A percentile compares a stretch with the other conserved stretches of the same genome.
Evolutionary conservation across 1,140 invertebrate species (phyloP).

Genomic region (Drosophila baimaii): DNA sequence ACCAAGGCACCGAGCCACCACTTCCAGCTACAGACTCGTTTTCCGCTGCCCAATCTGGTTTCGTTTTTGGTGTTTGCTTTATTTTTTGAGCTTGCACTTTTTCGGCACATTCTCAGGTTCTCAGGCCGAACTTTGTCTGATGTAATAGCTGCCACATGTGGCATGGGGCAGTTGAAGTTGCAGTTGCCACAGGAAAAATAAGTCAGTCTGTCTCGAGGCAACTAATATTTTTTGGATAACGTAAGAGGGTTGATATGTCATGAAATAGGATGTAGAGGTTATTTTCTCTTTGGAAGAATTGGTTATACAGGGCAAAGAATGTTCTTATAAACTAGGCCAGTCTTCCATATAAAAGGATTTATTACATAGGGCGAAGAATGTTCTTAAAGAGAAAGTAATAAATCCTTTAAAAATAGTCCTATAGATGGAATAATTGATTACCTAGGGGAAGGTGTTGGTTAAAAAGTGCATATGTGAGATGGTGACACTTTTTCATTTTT

Average conservation of each 20-base stretch:
- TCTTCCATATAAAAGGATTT: too few species aligned
- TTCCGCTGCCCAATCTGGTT: slow-evolving; percentile 61
- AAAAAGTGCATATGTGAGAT: background rate
- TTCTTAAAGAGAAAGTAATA: too few species aligned
- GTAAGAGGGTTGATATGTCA: background rate
- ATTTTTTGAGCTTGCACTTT: slow-evolving; percentile 16
- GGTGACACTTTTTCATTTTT: too few species aligned
- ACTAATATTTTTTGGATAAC: background rate
- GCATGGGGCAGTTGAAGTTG: slow-evolving; percentile 42
- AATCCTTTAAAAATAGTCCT: too few species aligned
- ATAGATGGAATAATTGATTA: background rate
- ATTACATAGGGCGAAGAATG: too few species aligned
- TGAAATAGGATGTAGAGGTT: background rate
- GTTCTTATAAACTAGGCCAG: background rate
- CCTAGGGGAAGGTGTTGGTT: accelerated
- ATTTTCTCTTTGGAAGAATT: accelerated
- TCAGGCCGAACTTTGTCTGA: slow-evolving; percentile 64
- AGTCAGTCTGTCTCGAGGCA: background rate
- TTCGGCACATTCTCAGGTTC: slow-evolving; percentile 73
- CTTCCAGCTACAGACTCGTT: slow-evolving; percentile 50
- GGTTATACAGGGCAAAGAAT: accelerated
- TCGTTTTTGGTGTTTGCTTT: slow-evolving; percentile 38
- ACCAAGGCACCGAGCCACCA: slow-evolving; percentile 23
- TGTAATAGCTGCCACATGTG: slow-evolving; percentile 68
- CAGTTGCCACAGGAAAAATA: slow-evolving; percentile 22